Evolutionary conservation across 2,888 invertebrate genomes (phyloP).

Genomic region (Amblyjoppa proteus): DNA sequence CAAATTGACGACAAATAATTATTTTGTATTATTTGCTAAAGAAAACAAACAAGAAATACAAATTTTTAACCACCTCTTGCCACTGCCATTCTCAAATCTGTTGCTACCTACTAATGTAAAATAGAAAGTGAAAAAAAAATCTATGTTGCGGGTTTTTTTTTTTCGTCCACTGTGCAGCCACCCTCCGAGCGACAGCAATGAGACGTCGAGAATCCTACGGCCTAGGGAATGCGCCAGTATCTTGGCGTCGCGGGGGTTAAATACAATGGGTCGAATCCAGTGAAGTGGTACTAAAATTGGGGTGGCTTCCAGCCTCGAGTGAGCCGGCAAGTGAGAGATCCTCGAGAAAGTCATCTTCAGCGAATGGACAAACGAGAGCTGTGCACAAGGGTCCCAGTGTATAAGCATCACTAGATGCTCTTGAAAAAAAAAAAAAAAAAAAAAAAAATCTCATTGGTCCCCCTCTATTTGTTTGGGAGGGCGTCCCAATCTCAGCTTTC

Average conservation of each 20-base stretch:
- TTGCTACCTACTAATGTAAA: no score
- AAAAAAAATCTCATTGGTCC: not conserved
- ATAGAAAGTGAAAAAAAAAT: not conserved
- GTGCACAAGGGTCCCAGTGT: not conserved
- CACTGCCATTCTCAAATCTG: no score
- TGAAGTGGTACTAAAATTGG: conserved; percentile 61
- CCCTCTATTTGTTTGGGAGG: not conserved
- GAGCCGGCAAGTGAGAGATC: conserved; percentile 12
- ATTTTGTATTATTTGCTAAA: not conserved
- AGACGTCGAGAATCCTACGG: conserved; percentile 17
- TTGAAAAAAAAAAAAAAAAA: not conserved
- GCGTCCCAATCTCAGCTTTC: not conserved
- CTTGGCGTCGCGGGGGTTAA: conserved; percentile 29
- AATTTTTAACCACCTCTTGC: not conserved
- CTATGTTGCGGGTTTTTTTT: not conserved
- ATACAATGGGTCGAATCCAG: conserved; percentile 60
- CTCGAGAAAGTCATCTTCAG: conserved; percentile 24
- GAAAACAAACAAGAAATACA: not conserved
- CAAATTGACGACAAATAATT: not conserved
- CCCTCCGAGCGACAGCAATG: conserved; percentile 5
- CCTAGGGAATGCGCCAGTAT: conserved; percentile 19
- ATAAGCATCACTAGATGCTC: conserved; percentile 6
- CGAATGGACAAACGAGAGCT: conserved; percentile 11
- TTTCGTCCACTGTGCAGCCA: not conserved
- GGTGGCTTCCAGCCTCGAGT: conserved; percentile 30